Percentiles rank a stretch among this genome's conserved stretches.
phyloP scores from a whole-genome alignment of 2,888 invertebrate species.

The Ametastegia equiseti region DNA sequence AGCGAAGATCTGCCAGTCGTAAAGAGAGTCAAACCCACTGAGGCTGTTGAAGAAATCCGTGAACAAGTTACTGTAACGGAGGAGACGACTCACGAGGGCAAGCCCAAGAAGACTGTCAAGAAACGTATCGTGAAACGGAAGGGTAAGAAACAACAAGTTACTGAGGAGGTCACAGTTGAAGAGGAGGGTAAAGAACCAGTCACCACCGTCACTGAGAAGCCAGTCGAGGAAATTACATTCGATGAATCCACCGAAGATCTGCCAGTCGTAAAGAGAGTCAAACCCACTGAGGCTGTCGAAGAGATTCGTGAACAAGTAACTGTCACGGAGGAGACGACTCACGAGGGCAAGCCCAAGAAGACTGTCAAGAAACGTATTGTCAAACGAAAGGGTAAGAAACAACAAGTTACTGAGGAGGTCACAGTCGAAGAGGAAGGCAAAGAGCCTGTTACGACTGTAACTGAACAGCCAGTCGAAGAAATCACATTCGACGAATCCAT shows the following conservation, averaged over 20 bases:
- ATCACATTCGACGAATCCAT: conserved; percentile 55
- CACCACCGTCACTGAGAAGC: conserved; percentile 68
- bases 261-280: conserved; percentile 1
- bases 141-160: conserved; percentile 56
- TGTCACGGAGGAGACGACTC: conserved; percentile 69
- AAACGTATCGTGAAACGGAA: conserved; percentile 71
- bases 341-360: conserved; percentile 65
- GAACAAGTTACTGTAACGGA: conserved; percentile 58
- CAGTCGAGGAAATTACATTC: conserved; percentile 52
- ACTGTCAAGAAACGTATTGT: conserved; percentile 75
- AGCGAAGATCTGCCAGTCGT: conserved; percentile 36
- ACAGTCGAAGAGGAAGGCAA: conserved; percentile 75
- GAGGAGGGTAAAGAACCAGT: conserved; percentile 60
- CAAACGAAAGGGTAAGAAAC: conserved; percentile 75
- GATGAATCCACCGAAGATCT: conserved; percentile 57
- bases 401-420: conserved; percentile 76
- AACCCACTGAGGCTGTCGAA: conserved; percentile 59
- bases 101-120: conserved; percentile 47
- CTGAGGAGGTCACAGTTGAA: conserved; percentile 57
- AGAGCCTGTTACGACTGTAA: conserved; percentile 67
- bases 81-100: conserved; percentile 55
- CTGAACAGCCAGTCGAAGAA: conserved; percentile 50
- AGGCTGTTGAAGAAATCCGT: conserved; percentile 52
- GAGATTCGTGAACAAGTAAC: conserved; percentile 74
- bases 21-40: conserved; percentile 34